Evolutionary conservation across 2,797 vertebrate species (phyloP).

Genomic region (Scleropages formosus): DNA sequence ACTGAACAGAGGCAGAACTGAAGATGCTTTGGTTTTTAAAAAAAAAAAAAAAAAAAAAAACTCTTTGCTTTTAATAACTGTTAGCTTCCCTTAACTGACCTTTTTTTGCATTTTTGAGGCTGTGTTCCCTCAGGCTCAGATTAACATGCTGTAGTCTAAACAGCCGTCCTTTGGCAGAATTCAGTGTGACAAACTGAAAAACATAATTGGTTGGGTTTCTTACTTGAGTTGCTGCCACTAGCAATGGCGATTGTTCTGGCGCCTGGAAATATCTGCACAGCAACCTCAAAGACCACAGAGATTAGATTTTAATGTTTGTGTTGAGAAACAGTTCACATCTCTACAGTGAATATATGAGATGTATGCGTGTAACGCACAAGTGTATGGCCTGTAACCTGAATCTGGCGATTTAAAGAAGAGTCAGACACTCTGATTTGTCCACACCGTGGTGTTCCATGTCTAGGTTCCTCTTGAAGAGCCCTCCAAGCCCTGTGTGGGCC

Average conservation of each 20-base stretch:
- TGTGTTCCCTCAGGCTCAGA: background rate
- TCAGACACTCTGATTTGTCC: too few relatives aligned
- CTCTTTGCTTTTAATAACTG: too few relatives aligned
- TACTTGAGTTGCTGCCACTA: background rate
- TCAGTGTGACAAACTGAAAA: background rate
- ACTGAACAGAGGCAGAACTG: too few relatives aligned
- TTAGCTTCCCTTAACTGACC: background rate
- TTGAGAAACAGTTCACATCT: too few relatives aligned
- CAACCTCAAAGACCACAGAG: background rate
- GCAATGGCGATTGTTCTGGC: background rate
- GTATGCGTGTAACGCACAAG: too few relatives aligned
- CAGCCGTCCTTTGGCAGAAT: background rate
- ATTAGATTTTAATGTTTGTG: background rate
- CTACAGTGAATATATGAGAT: too few relatives aligned
- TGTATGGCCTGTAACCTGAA: too few relatives aligned
- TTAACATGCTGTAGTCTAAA: background rate
- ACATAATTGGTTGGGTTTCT: background rate
- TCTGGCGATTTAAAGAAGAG: too few relatives aligned
- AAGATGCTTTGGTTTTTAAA: too few relatives aligned
- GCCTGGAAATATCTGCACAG: background rate
- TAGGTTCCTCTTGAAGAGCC: background rate
- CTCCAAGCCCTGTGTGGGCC: background rate
- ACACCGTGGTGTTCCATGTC: too few relatives aligned
- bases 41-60: too few relatives aligned
- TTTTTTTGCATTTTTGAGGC: conserved; percentile 8